phyloP scores from a whole-genome alignment of 2,113 vertebrate genomes.

The Acinonyx jubatus region DNA sequence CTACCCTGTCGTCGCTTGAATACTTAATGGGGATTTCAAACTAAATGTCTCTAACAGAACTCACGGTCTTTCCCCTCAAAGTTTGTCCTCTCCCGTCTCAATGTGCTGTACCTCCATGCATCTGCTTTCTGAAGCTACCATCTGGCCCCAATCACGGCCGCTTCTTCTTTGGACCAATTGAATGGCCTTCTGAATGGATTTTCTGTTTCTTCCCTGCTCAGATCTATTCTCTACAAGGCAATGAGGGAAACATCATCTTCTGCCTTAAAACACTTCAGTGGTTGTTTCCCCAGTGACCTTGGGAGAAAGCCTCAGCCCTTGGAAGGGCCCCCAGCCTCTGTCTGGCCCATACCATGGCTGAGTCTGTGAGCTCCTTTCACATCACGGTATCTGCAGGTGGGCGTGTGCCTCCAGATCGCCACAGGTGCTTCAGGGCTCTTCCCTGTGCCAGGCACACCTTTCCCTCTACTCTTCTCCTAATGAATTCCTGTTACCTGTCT shows the following conservation, averaged over 20 bases:
- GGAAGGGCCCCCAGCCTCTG: neutral
- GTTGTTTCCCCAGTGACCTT: neutral
- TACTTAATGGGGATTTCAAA: neutral
- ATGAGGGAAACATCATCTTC: neutral
- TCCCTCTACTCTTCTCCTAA: neutral
- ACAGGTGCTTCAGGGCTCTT: neutral
- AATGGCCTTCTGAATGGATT: neutral
- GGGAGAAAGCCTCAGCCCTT: neutral
- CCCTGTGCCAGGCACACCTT: neutral
- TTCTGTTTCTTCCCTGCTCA: neutral
- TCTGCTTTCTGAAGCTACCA: neutral
- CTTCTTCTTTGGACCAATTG: neutral
- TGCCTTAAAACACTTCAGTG: neutral
- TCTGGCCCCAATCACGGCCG: neutral
- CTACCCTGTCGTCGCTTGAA: neutral
- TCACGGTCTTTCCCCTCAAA: neutral
- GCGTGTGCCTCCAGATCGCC: accelerated
- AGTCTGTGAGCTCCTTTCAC: neutral
- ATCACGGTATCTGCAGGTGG: accelerated
- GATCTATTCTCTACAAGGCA: neutral
- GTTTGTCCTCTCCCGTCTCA: neutral
- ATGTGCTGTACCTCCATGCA: accelerated
- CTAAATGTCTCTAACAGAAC: neutral
- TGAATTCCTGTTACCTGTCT: neutral
- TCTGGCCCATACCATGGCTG: neutral